A percentile compares a stretch with the other conserved stretches of the same genome.
Evolutionary conservation across 2,113 vertebrate genomes (phyloP).

Genomic region (Cololabis saira): DNA sequence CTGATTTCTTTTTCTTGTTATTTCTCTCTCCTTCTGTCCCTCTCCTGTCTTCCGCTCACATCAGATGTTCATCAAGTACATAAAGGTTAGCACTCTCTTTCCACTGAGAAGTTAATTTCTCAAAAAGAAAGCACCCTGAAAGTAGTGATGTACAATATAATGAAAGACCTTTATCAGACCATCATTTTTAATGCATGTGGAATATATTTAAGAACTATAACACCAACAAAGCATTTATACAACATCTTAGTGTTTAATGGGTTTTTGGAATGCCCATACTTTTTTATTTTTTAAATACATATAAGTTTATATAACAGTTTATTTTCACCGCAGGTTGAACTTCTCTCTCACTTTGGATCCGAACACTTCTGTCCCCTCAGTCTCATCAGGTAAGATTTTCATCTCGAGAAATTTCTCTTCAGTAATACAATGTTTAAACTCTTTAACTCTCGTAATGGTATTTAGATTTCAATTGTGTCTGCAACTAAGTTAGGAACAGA

Average conservation of each 20-base stretch:
- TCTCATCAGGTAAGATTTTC: constrained; percentile 89
- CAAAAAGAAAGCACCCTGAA: constrained; percentile 27
- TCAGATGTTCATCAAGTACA: constrained; percentile 99
- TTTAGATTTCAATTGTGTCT: too few species aligned
- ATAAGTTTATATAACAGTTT: background rate
- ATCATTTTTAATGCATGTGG: constrained; percentile 80
- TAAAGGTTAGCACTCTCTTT: constrained; percentile 97
- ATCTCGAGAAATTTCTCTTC: background rate
- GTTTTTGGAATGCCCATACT: background rate
- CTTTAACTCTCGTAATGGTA: too few species aligned
- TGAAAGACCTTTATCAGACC: constrained; percentile 61
- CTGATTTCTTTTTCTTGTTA: constrained; percentile 86
- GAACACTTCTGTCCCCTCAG: constrained; percentile 99
- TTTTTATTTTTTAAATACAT: background rate
- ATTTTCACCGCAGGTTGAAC: constrained; percentile 87
- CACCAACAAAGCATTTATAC: background rate
- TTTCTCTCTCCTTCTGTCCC: constrained; percentile 80
- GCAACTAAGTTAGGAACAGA: too few species aligned
- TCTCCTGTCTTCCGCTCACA: constrained; percentile 87
- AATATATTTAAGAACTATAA: constrained; percentile 37
- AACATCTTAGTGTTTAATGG: constrained; percentile 9
- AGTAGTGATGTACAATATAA: constrained; percentile 20
- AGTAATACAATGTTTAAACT: background rate
- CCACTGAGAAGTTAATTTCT: constrained; percentile 79
- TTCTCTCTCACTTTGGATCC: constrained; percentile 96